phyloP scores from a whole-genome alignment of 53 echinoderm and acorn worm species.

The Arbacia lixula region DNA sequence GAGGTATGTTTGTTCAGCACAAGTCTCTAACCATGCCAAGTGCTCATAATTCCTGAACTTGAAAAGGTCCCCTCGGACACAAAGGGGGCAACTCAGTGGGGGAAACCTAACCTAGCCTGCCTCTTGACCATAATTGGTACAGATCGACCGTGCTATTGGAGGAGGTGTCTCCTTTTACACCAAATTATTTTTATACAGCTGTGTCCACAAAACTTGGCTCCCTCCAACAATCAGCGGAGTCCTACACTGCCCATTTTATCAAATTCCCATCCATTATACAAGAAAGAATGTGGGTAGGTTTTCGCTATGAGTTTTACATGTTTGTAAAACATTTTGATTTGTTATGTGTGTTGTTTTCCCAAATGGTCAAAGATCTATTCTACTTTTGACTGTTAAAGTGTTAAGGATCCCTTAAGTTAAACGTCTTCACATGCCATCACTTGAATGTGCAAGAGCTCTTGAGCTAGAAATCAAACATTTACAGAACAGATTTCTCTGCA shows the following conservation, averaged over 20 bases:
- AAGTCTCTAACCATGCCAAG: neutral
- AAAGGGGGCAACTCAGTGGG: neutral
- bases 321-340: too few species aligned
- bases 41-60: slow-evolving; percentile 6
- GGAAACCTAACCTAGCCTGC: slow-evolving; percentile 23
- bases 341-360: too few species aligned
- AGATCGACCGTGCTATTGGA: neutral
- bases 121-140: slow-evolving; percentile 6
- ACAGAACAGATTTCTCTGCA: slow-evolving; percentile 33
- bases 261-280: too few species aligned
- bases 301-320: too few species aligned
- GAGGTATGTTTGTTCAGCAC: neutral
- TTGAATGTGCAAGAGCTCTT: too few species aligned
- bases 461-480: slow-evolving; percentile 42
- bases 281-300: too few species aligned
- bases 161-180: neutral
- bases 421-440: too few species aligned
- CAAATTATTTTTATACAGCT: neutral
- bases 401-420: too few species aligned
- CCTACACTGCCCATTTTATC: too few species aligned
- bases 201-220: slow-evolving; percentile 13
- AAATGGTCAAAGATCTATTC: too few species aligned
- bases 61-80: neutral
- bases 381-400: too few species aligned
- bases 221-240: too few species aligned